These are phyloP conservation scores for Operophtera brumata DNA, from an alignment of 2,888 invertebrate genomes.

Conservation along the genomic window DNA sequence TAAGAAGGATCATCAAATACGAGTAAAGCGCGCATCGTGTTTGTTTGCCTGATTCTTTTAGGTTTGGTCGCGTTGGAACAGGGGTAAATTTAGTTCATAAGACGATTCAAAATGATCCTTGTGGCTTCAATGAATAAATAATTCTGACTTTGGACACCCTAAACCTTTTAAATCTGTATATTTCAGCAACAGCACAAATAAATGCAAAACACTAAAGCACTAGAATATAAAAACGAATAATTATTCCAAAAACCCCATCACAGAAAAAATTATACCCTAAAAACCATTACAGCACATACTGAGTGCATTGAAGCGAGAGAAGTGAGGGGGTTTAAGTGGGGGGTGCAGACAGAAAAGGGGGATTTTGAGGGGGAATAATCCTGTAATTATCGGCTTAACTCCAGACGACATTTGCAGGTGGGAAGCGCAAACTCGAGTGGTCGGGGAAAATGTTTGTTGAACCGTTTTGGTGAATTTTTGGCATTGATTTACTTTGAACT, in stretches of 20 bases:
- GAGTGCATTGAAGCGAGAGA: conserved; percentile 69
- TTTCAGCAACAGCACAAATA: conserved; percentile 39
- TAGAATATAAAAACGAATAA: conserved; percentile 54
- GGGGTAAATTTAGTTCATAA: no score
- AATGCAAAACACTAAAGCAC: conserved; percentile 42
- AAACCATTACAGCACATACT: conserved; percentile 74
- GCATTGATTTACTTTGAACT: no score
- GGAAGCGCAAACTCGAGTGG: conserved; percentile 56
- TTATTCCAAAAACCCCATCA: conserved; percentile 65
- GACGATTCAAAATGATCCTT: no score
- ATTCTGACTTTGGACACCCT: no score
- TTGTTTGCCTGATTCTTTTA: no score
- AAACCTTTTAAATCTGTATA: conserved; percentile 7
- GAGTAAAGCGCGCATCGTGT: no score
- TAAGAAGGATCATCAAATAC: no score
- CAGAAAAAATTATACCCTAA: conserved; percentile 72
- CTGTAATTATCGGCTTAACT: conserved; percentile 79
- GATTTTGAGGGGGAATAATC: conserved; percentile 59
- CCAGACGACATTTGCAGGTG: conserved; percentile 76
- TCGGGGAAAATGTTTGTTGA: conserved; percentile 17
- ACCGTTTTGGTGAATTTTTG: not conserved
- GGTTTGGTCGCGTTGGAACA: no score
- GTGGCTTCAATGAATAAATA: no score
- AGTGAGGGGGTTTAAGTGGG: conserved; percentile 54
- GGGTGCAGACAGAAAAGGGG: conserved; percentile 29